phyloP scores from a whole-genome alignment of 1,140 invertebrate species.

The Agrypnia vestita region DNA sequence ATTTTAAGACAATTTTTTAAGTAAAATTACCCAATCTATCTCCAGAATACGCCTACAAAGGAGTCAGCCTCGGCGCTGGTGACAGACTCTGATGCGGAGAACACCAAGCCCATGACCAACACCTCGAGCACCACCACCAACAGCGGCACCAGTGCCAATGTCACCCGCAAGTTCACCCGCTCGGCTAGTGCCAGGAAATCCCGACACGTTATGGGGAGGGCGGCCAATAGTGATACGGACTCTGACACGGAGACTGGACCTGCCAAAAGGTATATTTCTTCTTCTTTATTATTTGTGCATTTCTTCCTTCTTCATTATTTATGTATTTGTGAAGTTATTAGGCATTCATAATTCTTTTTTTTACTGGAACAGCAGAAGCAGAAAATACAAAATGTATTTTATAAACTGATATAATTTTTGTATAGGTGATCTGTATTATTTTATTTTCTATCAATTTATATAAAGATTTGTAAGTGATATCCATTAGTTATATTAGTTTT shows the following conservation, averaged over 20 bases:
- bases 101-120: constrained; percentile 46
- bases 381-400: too few relatives aligned
- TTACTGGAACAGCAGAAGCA: too few relatives aligned
- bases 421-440: too few relatives aligned
- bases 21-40: constrained; percentile 1
- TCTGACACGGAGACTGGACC: constrained; percentile 68
- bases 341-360: too few relatives aligned
- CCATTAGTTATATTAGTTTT: too few relatives aligned
- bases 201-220: constrained; percentile 72
- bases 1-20: too few relatives aligned
- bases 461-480: too few relatives aligned
- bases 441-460: too few relatives aligned
- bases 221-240: constrained; percentile 70
- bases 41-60: constrained; percentile 62
- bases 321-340: not conserved
- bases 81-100: constrained; percentile 68
- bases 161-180: constrained; percentile 73
- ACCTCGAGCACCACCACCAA: constrained; percentile 62
- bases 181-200: constrained; percentile 74
- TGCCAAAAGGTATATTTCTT: constrained; percentile 54
- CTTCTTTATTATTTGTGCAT: not conserved
- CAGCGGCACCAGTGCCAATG: constrained; percentile 57
- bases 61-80: constrained; percentile 64
- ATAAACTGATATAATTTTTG: too few relatives aligned
- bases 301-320: not conserved